Evolutionary conservation across 2,113 vertebrate genomes (phyloP).

Genomic region (Cryptotis parvus): DNA sequence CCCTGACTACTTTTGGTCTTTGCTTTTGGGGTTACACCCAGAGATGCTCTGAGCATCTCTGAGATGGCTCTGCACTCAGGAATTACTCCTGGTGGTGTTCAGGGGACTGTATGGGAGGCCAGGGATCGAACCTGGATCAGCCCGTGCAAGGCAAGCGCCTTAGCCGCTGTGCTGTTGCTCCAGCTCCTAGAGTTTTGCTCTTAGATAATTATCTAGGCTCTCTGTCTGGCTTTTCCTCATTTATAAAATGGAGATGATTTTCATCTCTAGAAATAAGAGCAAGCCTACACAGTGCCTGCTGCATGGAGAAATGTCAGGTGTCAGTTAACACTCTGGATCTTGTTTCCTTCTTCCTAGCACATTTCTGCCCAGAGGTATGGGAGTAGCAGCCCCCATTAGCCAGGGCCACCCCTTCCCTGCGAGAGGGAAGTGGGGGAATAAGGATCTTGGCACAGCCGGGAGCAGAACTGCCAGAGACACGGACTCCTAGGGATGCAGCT

Average conservation of each 20-base stretch:
- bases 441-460: neutral
- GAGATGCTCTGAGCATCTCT: too few relatives aligned
- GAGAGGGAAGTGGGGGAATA: constrained; percentile 20
- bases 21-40: too few relatives aligned
- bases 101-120: too few relatives aligned
- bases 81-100: too few relatives aligned
- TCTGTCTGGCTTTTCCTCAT: constrained; percentile 6
- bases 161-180: too few relatives aligned
- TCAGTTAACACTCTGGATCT: neutral
- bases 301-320: neutral
- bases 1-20: too few relatives aligned
- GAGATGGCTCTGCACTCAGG: too few relatives aligned
- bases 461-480: neutral
- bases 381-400: neutral
- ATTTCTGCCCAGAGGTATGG: constrained; percentile 26
- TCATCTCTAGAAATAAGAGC: neutral
- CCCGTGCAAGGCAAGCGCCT: too few relatives aligned
- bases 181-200: constrained; percentile 5
- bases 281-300: neutral
- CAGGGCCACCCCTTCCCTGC: neutral
- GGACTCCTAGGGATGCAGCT: neutral
- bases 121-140: too few relatives aligned
- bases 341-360: neutral
- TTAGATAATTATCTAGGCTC: neutral
- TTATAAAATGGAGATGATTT: neutral